Evolutionary conservation across 1,140 invertebrate species (phyloP).

Genomic region (Bombus cullumanus): DNA sequence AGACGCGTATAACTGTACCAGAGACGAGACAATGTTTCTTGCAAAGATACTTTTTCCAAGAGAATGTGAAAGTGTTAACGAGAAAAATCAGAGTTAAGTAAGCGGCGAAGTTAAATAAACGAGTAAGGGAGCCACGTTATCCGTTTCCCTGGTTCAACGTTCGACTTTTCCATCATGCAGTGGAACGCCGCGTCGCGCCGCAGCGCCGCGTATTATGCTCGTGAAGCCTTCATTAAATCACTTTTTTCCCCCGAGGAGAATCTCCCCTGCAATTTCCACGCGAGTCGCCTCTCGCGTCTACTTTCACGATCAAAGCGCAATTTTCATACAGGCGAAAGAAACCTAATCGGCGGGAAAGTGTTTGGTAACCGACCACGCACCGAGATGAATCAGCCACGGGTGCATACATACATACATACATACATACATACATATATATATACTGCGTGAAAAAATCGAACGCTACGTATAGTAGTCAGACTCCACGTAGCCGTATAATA

Average conservation of each 20-base stretch:
- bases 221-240: constrained; percentile 16
- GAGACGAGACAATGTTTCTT: background rate
- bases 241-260: constrained; percentile 7
- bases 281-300: constrained; percentile 14
- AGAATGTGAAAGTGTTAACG: no score
- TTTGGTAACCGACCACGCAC: constrained; percentile 12
- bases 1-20: no score
- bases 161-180: constrained; percentile 2
- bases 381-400: background rate
- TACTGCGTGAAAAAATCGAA: constrained; percentile 7
- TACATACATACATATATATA: no score
- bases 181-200: no score
- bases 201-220: background rate
- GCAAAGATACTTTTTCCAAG: background rate
- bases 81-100: constrained; percentile 7
- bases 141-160: constrained; percentile 4
- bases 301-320: constrained; percentile 33
- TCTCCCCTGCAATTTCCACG: constrained; percentile 28
- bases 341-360: constrained; percentile 31
- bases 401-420: background rate
- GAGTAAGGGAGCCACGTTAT: background rate
- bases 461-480: no score
- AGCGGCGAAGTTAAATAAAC: constrained; percentile 10
- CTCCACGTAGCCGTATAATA: no score
- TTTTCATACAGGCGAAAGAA: constrained; percentile 29